Evolutionary conservation across 2,888 invertebrate species (phyloP), one percentile per base, ranked within the genome.

Genomic region (Hydrotaea diabolus): DNA sequence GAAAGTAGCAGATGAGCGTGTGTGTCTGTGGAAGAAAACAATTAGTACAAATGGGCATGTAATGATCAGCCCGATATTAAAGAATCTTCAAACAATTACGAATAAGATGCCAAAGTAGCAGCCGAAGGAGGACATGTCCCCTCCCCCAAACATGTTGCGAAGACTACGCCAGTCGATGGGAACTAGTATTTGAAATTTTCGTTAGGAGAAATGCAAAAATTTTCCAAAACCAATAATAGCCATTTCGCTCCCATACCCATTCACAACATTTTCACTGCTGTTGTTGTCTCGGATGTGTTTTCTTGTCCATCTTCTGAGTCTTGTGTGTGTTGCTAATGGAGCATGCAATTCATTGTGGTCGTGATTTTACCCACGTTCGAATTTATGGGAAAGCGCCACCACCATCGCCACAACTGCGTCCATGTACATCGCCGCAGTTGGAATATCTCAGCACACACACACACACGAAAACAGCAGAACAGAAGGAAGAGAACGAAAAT

Each of bases 351-450:
- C 82, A 85, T 82, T 82, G 74, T 82, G 53, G 64, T 69, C 31
- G 64, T 57, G 57, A 53, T 62, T 31, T 53, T 85, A 82, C 74
- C 79, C 79, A 85, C 79, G 74, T 74, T 85, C 69, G 8, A 23
- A 80, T 85, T 85, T 85, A 85, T 85, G 85, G 85, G 85, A 85
- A 85, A 85, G 85, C 85, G 85, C 85, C 85, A 85, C 73, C 64
- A 7, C 75, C 72, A 46, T 43, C 64, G 64, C 43, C 11, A 64
- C 69, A 59, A 74, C 21, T 66, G 53, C 23, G 26, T 5, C 46
- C 62, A 43, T 75, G 59, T 72, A 49, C 11, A 19, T 66, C 49
- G 17, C 39, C 76, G 62, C 39, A 8, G 62, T 79, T 69, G 77
- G 81, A 85, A 62, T 77, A 76, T 74, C 73, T 76, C 64, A 76